Conservation (phyloP, 2,113 vertebrate species). For the Alosa alosa region DNA sequence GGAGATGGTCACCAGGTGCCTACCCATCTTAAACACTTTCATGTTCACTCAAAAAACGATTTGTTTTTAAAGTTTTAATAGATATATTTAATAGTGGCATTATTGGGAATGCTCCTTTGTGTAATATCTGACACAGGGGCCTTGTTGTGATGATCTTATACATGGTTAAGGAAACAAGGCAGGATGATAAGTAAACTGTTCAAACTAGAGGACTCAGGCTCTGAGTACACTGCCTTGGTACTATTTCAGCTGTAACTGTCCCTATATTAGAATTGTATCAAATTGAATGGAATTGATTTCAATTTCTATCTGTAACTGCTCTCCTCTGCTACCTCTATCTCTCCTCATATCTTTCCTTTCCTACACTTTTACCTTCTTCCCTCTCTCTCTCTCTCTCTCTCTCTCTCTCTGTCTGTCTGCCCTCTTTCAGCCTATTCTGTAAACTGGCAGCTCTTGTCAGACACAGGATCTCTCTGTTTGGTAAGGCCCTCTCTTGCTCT, state of each 20-base stretch:
- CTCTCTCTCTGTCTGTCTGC: slow-evolving; percentile 23
- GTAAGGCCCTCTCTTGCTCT: slow-evolving; percentile 71
- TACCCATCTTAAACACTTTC: neutral
- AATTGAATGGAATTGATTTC: too few species aligned
- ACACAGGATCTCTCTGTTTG: slow-evolving; percentile 99
- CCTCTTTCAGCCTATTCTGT: slow-evolving; percentile 87
- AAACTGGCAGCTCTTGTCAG: slow-evolving; percentile 99
- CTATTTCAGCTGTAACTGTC: too few species aligned
- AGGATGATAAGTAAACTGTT: too few species aligned
- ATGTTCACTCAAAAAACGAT: neutral
- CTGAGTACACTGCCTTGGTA: too few species aligned
- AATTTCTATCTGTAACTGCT: neutral
- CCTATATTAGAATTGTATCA: too few species aligned
- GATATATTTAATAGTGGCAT: too few species aligned
- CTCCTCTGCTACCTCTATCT: neutral
- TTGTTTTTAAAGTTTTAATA: neutral
- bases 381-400: neutral
- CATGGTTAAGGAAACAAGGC: neutral
- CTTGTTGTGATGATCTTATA: too few species aligned
- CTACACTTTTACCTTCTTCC: slow-evolving; percentile 29
- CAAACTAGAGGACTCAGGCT: too few species aligned
- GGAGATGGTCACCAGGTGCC: slow-evolving; percentile 95
- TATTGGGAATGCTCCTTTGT: too few species aligned
- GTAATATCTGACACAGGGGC: too few species aligned
- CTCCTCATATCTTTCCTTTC: slow-evolving; percentile 21